Evolutionary conservation across 2,888 invertebrate species (phyloP).

Genomic region (Hymenopus coronatus): DNA sequence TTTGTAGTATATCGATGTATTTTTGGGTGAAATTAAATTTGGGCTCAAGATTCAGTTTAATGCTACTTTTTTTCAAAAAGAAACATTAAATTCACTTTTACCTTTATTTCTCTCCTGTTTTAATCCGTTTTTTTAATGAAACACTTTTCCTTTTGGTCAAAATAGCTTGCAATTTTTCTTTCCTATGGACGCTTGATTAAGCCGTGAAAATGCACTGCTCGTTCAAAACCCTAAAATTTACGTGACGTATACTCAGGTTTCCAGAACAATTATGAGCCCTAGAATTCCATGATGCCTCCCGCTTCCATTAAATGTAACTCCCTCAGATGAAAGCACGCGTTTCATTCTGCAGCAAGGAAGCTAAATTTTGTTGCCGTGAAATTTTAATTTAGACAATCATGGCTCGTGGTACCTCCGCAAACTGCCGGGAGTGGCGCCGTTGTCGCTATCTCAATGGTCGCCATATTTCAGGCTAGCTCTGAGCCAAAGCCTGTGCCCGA

Average conservation of each 20-base stretch:
- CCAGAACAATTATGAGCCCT: not conserved
- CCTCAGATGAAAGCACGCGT: not conserved
- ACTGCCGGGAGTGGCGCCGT: not conserved
- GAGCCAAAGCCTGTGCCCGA: not conserved
- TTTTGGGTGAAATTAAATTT: too few relatives aligned
- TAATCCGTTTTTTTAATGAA: too few relatives aligned
- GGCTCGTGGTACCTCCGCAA: not conserved
- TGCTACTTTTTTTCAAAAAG: too few relatives aligned
- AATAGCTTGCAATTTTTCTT: too few relatives aligned
- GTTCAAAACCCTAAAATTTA: too few relatives aligned
- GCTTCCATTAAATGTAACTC: not conserved
- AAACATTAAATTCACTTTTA: too few relatives aligned
- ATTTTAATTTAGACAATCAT: not conserved
- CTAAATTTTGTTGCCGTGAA: not conserved
- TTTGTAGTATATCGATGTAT: too few relatives aligned
- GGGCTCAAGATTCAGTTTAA: too few relatives aligned
- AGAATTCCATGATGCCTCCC: not conserved
- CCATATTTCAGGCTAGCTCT: not conserved
- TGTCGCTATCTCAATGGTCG: not conserved
- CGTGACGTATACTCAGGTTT: not conserved
- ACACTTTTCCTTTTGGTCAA: too few relatives aligned
- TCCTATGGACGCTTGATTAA: too few relatives aligned
- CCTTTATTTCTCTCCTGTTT: too few relatives aligned
- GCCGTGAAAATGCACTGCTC: too few relatives aligned
- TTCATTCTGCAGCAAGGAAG: not conserved